Percentiles rank a stretch among this genome's conserved stretches.
Conservation (phyloP, 92 coral and sea anemone species). For the Porites divaricata region DNA sequence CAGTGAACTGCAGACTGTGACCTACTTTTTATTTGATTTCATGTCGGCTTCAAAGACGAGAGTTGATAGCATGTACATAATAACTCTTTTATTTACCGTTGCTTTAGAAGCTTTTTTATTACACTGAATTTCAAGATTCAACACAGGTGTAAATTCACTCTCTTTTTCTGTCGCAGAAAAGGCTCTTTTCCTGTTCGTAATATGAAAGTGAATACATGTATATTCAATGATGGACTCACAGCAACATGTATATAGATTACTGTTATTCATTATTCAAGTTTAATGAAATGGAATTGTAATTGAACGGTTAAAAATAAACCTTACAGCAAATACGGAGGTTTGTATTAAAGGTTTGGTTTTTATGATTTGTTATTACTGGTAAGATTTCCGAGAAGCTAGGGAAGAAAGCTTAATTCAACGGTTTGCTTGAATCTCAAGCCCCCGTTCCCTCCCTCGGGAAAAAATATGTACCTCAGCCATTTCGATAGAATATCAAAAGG, state of each 20-base stretch:
- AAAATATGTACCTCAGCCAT: too few species aligned
- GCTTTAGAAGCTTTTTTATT: background rate
- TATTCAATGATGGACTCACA: background rate
- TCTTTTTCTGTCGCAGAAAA: background rate
- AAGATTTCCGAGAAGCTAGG: too few species aligned
- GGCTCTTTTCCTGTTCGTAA: background rate
- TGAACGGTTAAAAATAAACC: background rate
- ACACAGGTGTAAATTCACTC: background rate
- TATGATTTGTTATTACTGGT: too few species aligned
- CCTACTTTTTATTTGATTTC: background rate
- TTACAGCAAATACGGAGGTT: background rate
- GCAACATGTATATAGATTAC: constrained; percentile 25
- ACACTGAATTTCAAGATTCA: background rate
- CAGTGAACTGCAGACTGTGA: background rate
- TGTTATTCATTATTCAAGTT: background rate
- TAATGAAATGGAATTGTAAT: constrained; percentile 12
- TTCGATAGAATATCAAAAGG: too few species aligned
- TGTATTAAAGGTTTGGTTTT: too few species aligned
- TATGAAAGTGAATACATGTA: background rate
- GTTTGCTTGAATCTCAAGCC: too few species aligned
- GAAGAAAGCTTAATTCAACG: too few species aligned
- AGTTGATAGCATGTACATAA: background rate
- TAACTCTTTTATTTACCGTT: background rate
- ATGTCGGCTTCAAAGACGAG: background rate
- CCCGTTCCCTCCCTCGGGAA: too few species aligned